Base-by-base conservation (phyloP, 2,888 invertebrate species). In the Lycophotia porphyrea region DNA sequence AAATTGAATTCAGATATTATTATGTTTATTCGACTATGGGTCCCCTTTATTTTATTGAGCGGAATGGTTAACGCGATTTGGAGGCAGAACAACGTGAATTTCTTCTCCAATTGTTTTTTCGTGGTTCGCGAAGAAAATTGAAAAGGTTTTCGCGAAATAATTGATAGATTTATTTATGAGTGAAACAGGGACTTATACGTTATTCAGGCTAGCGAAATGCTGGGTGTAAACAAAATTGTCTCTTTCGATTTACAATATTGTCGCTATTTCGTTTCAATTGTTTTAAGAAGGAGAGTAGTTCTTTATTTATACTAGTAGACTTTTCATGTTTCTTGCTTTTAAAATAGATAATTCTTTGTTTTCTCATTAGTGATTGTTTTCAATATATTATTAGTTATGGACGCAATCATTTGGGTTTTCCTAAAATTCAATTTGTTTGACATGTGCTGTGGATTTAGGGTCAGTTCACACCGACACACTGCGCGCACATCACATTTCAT, bases 1-100 rank as follows among this genome's bases (percentile, higher is more conserved):
- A 84, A 92, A 92, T 91, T 91, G 91, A 92, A 92, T 92, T 89
- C 86, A 88, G 90, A 90, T 90, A 92, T 92, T 90, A 91, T 91
- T 90, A 89, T 91, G 88, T 92, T 91, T 88, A 87, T 89, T 90
- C 86, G 88, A 86, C 89, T 88, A 90, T 90, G 76, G 88, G 86
- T 88, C 86, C 77, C 81, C 65, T 90, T 91, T 88, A 90, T 87
- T 89, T 89, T 90, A 91, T 89, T 88, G 89, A 82, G 86, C 81
- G 77, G 78, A 87, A 86, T 85, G 75, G 87, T 87, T 86, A 87
- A 86, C 85, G 83, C 81, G 85, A 86, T 86, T 86, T 87, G 74
- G 68, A 65, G 52, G 78, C 73, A 76, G 73, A 73, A 78, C 52
- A 77, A 81, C 73, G 75, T 61, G 85, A 82, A 84, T 81, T 78